These are phyloP conservation scores for Pandion haliaetus DNA, from an alignment of 2,113 vertebrate species.

Conservation along the genomic window DNA sequence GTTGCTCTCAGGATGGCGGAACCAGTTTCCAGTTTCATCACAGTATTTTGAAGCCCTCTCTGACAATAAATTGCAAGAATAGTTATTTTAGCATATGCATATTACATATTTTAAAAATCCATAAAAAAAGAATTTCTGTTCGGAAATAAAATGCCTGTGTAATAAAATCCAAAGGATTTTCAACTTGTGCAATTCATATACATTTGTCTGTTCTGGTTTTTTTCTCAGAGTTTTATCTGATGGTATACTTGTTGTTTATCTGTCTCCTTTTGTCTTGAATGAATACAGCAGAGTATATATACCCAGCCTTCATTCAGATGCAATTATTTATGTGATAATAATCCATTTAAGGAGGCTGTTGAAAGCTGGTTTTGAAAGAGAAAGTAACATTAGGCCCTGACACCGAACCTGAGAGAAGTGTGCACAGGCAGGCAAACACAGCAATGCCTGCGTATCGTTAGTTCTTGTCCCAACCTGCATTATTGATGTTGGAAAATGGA, in stretches of 20 bases:
- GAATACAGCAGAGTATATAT: not conserved
- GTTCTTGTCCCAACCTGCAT: not conserved
- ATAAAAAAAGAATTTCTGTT: not conserved
- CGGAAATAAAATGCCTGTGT: not conserved
- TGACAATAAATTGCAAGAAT: slow-evolving; percentile 57
- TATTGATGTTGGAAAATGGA: not conserved
- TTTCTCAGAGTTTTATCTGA: not conserved
- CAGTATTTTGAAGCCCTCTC: slow-evolving; percentile 93
- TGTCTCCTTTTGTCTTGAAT: not conserved
- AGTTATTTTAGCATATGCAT: not conserved
- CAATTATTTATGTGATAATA: not conserved
- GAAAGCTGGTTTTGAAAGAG: not conserved
- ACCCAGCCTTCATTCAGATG: not conserved
- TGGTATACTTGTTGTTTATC: not conserved
- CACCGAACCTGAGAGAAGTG: not conserved
- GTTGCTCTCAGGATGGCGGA: slow-evolving; percentile 92
- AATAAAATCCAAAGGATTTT: not conserved
- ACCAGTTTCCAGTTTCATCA: slow-evolving; percentile 91
- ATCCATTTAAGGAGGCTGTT: not conserved
- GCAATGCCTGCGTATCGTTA: no score
- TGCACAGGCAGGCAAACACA: not conserved
- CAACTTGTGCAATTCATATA: not conserved
- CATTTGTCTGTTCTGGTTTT: not conserved
- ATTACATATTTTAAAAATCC: not conserved
- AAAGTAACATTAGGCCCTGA: not conserved